Conservation (phyloP, 2,113 vertebrate genomes). For the Xyliphius kryptos region DNA sequence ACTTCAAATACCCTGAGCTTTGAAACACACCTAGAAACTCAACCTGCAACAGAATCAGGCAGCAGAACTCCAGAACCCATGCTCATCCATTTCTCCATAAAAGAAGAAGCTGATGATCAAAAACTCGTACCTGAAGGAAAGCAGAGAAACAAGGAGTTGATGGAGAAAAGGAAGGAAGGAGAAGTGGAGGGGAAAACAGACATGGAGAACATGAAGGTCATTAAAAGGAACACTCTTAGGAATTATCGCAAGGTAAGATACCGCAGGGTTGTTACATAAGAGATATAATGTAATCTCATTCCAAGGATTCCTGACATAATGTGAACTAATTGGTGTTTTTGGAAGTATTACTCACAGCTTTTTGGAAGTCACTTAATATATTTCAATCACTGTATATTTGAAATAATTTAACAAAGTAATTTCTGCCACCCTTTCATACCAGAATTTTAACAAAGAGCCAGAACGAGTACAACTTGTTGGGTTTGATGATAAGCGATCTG, state of each 20-base stretch:
- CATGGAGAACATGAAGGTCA: conserved; percentile 50
- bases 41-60: background rate
- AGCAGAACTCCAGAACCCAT: conserved; percentile 9
- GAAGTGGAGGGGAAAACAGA: conserved; percentile 44
- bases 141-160: conserved; percentile 26
- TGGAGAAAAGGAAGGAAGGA: conserved; percentile 41
- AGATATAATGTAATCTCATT: no score
- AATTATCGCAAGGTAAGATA: conserved; percentile 63
- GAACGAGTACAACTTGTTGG: no score
- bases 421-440: no score
- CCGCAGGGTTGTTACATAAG: background rate
- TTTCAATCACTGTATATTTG: no score
- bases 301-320: no score
- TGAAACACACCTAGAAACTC: conserved; percentile 8
- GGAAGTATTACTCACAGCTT: no score
- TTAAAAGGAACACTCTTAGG: conserved; percentile 59
- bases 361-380: no score
- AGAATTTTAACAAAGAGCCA: no score
- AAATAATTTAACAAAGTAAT: no score
- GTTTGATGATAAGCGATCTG: no score
- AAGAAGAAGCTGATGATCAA: conserved; percentile 38
- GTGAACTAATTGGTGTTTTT: no score
- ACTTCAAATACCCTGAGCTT: conserved; percentile 6
- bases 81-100: conserved; percentile 21
- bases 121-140: conserved; percentile 30